Percentiles rank a stretch among this genome's conserved stretches.
phyloP scores from a whole-genome alignment of 2,888 invertebrate species.

The Odontomyia ornata region DNA sequence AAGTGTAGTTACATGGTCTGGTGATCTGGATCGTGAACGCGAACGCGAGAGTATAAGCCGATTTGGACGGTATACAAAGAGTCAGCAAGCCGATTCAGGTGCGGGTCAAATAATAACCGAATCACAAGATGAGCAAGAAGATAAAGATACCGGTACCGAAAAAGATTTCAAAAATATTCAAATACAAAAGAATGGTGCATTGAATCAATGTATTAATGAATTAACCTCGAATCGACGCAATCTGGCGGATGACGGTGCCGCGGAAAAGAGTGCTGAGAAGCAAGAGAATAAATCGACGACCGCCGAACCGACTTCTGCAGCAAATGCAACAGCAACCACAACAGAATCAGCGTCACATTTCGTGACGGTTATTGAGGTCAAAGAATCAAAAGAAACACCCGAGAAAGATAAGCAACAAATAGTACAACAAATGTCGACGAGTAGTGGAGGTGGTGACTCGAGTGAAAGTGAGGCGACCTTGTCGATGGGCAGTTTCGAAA shows the following conservation, averaged over 20 bases:
- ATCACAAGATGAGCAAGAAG: slow-evolving; percentile 56
- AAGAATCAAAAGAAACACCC: slow-evolving; percentile 71
- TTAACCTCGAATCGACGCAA: slow-evolving; percentile 69
- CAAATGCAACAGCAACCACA: slow-evolving; percentile 45
- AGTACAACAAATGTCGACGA: slow-evolving; percentile 35
- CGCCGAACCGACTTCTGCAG: too few species aligned
- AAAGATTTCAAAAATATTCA: slow-evolving; percentile 58
- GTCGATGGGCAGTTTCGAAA: slow-evolving; percentile 56
- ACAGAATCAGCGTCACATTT: slow-evolving; percentile 68
- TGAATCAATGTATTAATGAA: slow-evolving; percentile 75
- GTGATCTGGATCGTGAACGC: slow-evolving; percentile 46
- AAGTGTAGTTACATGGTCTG: slow-evolving; percentile 38
- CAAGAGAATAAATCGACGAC: slow-evolving; percentile 36
- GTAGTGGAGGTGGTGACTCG: slow-evolving; percentile 46
- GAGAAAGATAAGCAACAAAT: slow-evolving; percentile 52
- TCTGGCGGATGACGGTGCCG: slow-evolving; percentile 64
- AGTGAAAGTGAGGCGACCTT: slow-evolving; percentile 51
- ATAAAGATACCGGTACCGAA: slow-evolving; percentile 61
- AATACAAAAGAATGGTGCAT: slow-evolving; percentile 60
- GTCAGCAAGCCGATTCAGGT: slow-evolving; percentile 31
- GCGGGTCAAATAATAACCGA: slow-evolving; percentile 49
- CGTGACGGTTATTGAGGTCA: slow-evolving; percentile 89
- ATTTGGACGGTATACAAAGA: slow-evolving; percentile 43
- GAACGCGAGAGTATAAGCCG: slow-evolving; percentile 48
- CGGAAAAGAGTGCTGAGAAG: slow-evolving; percentile 54